Percentiles rank a stretch among this genome's conserved stretches.
phyloP scores from a whole-genome alignment of 2,888 invertebrate species.

The Eledone cirrhosa region DNA sequence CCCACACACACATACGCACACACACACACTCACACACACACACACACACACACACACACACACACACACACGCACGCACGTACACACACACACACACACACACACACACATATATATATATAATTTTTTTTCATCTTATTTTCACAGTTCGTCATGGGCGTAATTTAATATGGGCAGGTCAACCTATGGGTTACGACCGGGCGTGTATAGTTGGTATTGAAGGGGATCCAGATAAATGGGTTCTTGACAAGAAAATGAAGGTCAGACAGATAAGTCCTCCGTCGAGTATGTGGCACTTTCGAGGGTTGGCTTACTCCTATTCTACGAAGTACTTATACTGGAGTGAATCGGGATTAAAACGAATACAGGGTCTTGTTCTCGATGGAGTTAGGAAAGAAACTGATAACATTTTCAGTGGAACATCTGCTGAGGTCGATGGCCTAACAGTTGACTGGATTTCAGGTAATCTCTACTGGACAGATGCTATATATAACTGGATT shows the following conservation, averaged over 20 bases:
- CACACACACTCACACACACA: no score
- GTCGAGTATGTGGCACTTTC: conserved; percentile 58
- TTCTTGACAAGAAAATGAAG: conserved; percentile 48
- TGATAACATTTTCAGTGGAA: conserved; percentile 53
- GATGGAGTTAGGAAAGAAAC: conserved; percentile 52
- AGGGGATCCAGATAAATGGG: conserved; percentile 60
- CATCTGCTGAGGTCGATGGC: conserved; percentile 58
- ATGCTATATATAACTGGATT: conserved; percentile 62
- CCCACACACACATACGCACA: no score
- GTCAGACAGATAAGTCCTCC: conserved; percentile 60
- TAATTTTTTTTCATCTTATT: background rate
- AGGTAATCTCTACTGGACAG: conserved; percentile 61
- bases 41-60: no score
- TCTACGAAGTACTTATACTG: conserved; percentile 51
- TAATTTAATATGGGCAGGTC: conserved; percentile 62
- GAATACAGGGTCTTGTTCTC: conserved; percentile 42
- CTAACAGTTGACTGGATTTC: conserved; percentile 61
- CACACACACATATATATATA: no score
- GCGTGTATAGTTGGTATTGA: conserved; percentile 58
- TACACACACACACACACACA: no score
- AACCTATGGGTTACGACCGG: conserved; percentile 45
- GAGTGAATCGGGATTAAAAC: conserved; percentile 58
- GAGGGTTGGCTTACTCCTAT: conserved; percentile 55
- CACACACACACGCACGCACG: no score
- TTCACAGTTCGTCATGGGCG: conserved; percentile 56